Evolutionary conservation across 1,140 invertebrate genomes (phyloP).

Genomic region (Holcopasites calliopsidis): DNA sequence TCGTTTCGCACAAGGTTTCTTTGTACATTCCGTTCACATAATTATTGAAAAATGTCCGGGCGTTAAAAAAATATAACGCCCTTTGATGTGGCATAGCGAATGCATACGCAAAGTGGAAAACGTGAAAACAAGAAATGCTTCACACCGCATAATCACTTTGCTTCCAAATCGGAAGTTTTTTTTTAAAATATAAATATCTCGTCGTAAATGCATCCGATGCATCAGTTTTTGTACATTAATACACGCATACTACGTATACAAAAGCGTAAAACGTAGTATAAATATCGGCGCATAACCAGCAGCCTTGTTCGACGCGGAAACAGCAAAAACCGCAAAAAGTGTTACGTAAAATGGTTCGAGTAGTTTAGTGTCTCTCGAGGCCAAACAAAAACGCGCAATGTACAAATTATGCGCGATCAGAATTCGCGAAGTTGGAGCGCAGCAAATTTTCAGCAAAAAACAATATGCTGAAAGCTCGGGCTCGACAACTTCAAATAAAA

Average conservation of each 20-base stretch:
- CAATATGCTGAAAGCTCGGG: neutral
- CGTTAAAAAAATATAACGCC: neutral
- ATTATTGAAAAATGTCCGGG: neutral
- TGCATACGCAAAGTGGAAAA: neutral
- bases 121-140: conserved; percentile 4
- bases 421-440: neutral
- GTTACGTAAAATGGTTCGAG: neutral
- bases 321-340: neutral
- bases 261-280: neutral
- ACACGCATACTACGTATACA: neutral
- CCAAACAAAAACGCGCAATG: conserved; percentile 14
- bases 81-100: neutral
- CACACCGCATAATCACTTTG: neutral
- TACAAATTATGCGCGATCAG: neutral
- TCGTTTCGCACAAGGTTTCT: neutral
- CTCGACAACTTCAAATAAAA: neutral
- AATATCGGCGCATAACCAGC: conserved; percentile 10
- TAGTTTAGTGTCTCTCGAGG: neutral
- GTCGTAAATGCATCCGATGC: no score
- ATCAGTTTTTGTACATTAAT: neutral
- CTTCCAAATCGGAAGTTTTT: neutral
- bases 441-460: conserved; percentile 22
- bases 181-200: no score
- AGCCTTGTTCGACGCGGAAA: neutral
- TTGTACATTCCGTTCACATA: neutral